Percentiles rank a stretch among this genome's conserved stretches.
These are phyloP conservation scores for Sardina pilchardus DNA, from an alignment of 2,113 vertebrate species.

Conservation along the genomic window DNA sequence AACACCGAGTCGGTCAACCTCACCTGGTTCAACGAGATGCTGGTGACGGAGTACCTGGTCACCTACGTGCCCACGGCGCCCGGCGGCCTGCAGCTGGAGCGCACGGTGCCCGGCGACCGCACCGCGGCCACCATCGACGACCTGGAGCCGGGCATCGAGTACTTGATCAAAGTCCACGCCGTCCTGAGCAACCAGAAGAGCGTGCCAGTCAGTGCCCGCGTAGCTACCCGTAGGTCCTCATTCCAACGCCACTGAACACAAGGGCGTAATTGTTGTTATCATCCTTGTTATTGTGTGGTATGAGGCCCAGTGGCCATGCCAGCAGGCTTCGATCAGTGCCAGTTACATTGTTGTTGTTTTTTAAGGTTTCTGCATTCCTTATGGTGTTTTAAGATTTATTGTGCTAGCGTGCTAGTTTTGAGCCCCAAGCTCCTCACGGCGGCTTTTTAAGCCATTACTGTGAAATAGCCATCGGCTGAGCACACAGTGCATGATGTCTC, in stretches of 20 bases:
- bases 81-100: constrained; percentile 82
- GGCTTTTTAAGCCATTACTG: background rate
- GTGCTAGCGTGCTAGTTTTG: too few species aligned
- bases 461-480: background rate
- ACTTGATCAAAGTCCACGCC: constrained; percentile 89
- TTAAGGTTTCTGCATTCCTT: background rate
- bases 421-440: too few species aligned
- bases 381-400: background rate
- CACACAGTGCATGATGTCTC: background rate
- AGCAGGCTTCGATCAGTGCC: background rate
- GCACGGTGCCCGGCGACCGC: constrained; percentile 83
- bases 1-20: constrained; percentile 84
- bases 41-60: constrained; percentile 85
- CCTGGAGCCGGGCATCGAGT: constrained; percentile 91
- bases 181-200: constrained; percentile 89
- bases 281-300: background rate
- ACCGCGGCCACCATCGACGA: constrained; percentile 78
- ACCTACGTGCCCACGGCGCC: constrained; percentile 81
- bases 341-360: background rate
- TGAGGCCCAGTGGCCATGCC: background rate
- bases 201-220: constrained; percentile 86
- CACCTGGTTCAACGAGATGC: constrained; percentile 87
- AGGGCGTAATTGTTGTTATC: background rate
- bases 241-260: background rate
- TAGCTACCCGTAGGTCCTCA: constrained; percentile 82